Base-by-base conservation (phyloP, 2,113 vertebrate species). In the Thamnaconus septentrionalis region DNA sequence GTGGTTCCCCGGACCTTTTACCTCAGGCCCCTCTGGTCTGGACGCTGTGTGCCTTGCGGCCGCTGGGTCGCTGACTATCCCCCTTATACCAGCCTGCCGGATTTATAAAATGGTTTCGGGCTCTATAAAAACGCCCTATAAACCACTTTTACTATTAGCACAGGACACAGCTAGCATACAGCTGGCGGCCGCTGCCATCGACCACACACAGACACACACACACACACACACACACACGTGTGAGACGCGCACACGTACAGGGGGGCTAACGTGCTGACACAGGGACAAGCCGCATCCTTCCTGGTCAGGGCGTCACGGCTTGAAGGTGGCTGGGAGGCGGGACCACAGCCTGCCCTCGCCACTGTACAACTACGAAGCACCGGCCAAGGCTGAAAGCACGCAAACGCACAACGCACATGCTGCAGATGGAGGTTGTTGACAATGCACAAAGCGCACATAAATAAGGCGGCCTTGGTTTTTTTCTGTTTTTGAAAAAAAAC, bases 111-210 rank as follows among this genome's bases (percentile, higher is more conserved):
- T 7, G 5, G 56, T 67, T 73, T 71, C 59, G 72, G 69, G 56
- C 51, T 54, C 74, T 62, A 65, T 82, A 81, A 83, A 80, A 64
- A 31, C 78, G 56, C 50, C 79, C 84, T 81, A 79, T 85, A 81
- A 87, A 85, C 61, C 62, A 64, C 74, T 80, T 84, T 81, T 80
- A 86, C 81, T 79, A 70, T 84, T 78, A 81, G 73, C 59, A 53
- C 68, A 59, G 66, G 72, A 76, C 72, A 69, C 63, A 44, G 72
- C 57, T 12, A 50, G 69, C 64, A 78, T 40, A 69, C 57, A 78
- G 60, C 68, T 64, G 45, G 10, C 64, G 71, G 71, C 78, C 56
- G 12, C 72, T 51, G 59, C 73, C 73, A 45, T 69, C 64, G 55
- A 73, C 68, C 73, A 59, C 42, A 72, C 9, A 63, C 44, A 48